Evolutionary conservation across 2,888 invertebrate species (phyloP), one percentile per base, ranked within the genome.

Genomic region (Pyrrhia umbra): DNA sequence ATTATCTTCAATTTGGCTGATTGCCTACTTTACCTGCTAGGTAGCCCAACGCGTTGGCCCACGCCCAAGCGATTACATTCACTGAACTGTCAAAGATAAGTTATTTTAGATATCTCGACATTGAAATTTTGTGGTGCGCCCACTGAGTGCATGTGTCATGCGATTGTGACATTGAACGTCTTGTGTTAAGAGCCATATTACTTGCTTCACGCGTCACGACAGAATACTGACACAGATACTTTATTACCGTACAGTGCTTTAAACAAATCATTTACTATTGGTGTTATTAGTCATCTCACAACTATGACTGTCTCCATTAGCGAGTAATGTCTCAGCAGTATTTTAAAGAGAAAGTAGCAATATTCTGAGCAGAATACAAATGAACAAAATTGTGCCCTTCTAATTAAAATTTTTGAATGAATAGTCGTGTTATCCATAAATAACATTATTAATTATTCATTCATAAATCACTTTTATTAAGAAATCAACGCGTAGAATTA

Each of bases 81-180:
- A 92, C 90, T 89, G 86, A 92, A 90, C 92, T 94, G 94, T 94
- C 94, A 94, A 94, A 94, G 87, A 92, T 95, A 94, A 94, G 93
- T 94, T 94, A 95, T 95, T 95, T 95, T 93, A 90, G 92, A 88
- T 92, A 88, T 87, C 76, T 80, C 86, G 94, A 91, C 94, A 93
- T 93, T 94, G 94, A 93, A 91, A 90, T 85, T 85, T 85, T 84
- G 85, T 83, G 75, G 79, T 73, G 76, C 77, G 77, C 67, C 79
- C 72, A 55, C 60, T 42, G 51, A 84, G 84, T 83, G 82, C n/a
- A 34, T 85, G 85, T 89, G 88, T 87, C 88, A 87, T 63, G 61
- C 75, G 56, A 62, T 75, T 70, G 75, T 85, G 88, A 85, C 88
- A 86, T 86, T 88, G 85, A 77, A 70, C 63, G 72, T 78, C 75